Conservation (phyloP, 2,797 vertebrate genomes). For the Loriculus beryllinus region DNA sequence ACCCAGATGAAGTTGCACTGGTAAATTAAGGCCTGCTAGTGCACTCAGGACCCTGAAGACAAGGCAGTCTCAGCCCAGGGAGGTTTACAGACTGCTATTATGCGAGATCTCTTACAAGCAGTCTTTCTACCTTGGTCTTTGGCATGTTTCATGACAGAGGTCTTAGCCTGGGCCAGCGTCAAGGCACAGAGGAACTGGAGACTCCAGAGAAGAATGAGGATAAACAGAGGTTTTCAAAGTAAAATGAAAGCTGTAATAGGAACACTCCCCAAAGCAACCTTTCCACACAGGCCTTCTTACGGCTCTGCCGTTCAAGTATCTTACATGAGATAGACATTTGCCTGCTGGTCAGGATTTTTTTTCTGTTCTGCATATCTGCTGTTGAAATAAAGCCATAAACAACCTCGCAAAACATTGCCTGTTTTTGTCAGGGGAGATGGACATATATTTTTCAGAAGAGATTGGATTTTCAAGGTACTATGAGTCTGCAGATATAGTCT, state of each 20-base stretch:
- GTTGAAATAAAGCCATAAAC: neutral
- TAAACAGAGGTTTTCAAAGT: neutral
- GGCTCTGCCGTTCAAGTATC: neutral
- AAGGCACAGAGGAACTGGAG: neutral
- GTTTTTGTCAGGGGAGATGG: neutral
- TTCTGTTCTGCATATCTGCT: neutral
- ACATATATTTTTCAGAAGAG: neutral
- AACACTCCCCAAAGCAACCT: neutral
- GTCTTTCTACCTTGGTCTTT: neutral
- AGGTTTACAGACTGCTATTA: neutral
- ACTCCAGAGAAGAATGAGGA: neutral
- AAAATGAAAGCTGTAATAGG: neutral
- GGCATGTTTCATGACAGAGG: neutral
- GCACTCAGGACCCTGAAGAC: neutral
- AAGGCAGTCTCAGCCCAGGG: rapidly evolving
- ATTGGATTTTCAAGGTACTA: neutral
- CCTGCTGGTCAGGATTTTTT: neutral
- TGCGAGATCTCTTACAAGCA: neutral
- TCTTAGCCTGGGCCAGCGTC: neutral
- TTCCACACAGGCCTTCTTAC: neutral
- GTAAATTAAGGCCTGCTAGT: neutral
- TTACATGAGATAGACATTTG: neutral
- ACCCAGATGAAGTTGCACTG: neutral
- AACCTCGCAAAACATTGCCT: neutral
- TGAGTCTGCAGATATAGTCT: neutral